These are phyloP conservation scores for Stenolophus ochropezus DNA, from an alignment of 2,888 invertebrate species.

Conservation along the genomic window DNA sequence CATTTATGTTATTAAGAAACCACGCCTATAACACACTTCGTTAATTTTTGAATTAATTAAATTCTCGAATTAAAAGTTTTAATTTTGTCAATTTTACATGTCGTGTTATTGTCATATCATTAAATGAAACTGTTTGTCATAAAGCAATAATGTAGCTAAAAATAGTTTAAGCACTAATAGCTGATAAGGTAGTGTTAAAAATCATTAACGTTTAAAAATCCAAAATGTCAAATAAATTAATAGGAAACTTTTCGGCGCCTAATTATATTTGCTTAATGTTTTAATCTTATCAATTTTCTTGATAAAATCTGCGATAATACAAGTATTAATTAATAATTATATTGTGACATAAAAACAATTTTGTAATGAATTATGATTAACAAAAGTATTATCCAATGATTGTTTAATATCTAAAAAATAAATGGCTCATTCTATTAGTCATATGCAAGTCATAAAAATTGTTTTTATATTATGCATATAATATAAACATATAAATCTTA, in stretches of 20 bases:
- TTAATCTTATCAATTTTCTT: constrained; percentile 13
- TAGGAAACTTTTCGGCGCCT: not conserved
- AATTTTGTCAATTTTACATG: not conserved
- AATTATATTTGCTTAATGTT: not conserved
- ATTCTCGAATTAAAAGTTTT: not conserved
- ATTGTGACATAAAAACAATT: not conserved
- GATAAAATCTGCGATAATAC: not conserved
- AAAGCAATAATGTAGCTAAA: not conserved
- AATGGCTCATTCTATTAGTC: not conserved
- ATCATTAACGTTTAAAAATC: constrained; percentile 9
- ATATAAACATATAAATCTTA: constrained; percentile 9
- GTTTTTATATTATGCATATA: not conserved
- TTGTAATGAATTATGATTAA: no score
- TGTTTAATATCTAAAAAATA: no score
- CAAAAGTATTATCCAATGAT: no score
- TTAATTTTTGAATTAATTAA: constrained; percentile 2
- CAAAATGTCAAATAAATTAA: not conserved
- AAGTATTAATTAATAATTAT: not conserved
- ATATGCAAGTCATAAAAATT: not conserved
- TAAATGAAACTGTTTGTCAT: not conserved
- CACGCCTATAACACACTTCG: not conserved
- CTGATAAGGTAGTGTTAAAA: not conserved
- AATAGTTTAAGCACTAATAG: not conserved
- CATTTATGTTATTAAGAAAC: constrained; percentile 21
- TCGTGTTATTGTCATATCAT: not conserved